Evolutionary conservation across 1,140 invertebrate genomes (phyloP).

Genomic region (Bombus cullumanus): DNA sequence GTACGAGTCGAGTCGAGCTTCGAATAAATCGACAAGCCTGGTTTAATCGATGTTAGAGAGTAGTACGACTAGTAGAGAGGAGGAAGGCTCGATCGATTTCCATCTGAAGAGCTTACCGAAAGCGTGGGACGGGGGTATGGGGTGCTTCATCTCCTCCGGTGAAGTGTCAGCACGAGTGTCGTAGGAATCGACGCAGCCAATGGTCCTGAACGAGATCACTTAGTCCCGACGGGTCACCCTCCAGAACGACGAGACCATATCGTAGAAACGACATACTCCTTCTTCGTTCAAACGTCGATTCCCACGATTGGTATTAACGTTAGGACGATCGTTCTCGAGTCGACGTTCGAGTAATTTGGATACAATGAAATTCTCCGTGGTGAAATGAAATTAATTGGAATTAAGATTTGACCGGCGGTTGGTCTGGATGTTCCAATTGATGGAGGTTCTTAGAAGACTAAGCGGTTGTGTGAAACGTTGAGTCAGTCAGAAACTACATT

Average conservation of each 20-base stretch:
- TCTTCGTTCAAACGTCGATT: neutral
- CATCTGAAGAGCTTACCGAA: slow-evolving; percentile 56
- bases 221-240: slow-evolving; percentile 35
- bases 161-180: slow-evolving; percentile 54
- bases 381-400: slow-evolving; percentile 8
- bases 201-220: slow-evolving; percentile 48
- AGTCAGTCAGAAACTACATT: neutral
- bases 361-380: neutral
- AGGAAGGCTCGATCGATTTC: slow-evolving; percentile 61
- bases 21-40: slow-evolving; percentile 37
- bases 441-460: neutral
- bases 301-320: slow-evolving; percentile 13
- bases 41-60: slow-evolving; percentile 27
- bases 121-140: slow-evolving; percentile 12
- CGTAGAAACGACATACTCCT: neutral
- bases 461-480: neutral
- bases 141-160: slow-evolving; percentile 50
- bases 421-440: neutral
- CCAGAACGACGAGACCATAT: slow-evolving; percentile 14
- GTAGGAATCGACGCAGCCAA: slow-evolving; percentile 42
- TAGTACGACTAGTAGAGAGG: neutral
- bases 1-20: slow-evolving; percentile 41
- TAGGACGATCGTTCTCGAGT: neutral
- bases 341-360: neutral
- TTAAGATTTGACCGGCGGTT: neutral